Conservation (phyloP, 2,888 invertebrate genomes). For the Eurytoma californica region DNA sequence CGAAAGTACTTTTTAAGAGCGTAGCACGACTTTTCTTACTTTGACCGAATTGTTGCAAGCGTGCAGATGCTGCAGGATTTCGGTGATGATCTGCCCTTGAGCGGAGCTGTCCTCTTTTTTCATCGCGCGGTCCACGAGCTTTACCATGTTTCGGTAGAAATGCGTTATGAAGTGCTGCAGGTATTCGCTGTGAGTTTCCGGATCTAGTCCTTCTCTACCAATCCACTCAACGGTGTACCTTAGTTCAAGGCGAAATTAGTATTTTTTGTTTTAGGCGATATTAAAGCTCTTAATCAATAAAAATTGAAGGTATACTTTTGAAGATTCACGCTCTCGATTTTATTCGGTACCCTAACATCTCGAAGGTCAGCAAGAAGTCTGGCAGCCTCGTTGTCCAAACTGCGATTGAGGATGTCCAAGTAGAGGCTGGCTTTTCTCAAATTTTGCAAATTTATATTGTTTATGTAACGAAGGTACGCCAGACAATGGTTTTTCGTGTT, state of each 20-base stretch:
- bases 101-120: conserved; percentile 95
- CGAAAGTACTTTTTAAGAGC: background rate
- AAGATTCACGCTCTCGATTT: conserved; percentile 91
- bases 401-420: conserved; percentile 94
- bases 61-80: conserved; percentile 95
- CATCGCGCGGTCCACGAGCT: conserved; percentile 95
- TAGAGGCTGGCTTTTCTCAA: conserved; percentile 95
- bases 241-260: background rate
- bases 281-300: background rate
- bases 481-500: conserved; percentile 97
- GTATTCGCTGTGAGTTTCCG: conserved; percentile 95
- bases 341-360: conserved; percentile 91
- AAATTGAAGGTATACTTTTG: conserved; percentile 81
- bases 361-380: conserved; percentile 91
- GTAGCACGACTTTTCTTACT: conserved; percentile 71
- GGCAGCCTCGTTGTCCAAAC: conserved; percentile 94
- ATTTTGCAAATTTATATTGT: conserved; percentile 97
- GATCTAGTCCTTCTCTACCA: conserved; percentile 94
- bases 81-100: conserved; percentile 94
- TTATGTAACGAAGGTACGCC: conserved; percentile 95
- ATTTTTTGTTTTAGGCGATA: background rate
- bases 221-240: conserved; percentile 90
- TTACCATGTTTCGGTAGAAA: conserved; percentile 94
- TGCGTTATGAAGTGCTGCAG: conserved; percentile 95
- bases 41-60: conserved; percentile 95